phyloP scores from a whole-genome alignment of 1,140 invertebrate species.

The Wasmannia auropunctata region DNA sequence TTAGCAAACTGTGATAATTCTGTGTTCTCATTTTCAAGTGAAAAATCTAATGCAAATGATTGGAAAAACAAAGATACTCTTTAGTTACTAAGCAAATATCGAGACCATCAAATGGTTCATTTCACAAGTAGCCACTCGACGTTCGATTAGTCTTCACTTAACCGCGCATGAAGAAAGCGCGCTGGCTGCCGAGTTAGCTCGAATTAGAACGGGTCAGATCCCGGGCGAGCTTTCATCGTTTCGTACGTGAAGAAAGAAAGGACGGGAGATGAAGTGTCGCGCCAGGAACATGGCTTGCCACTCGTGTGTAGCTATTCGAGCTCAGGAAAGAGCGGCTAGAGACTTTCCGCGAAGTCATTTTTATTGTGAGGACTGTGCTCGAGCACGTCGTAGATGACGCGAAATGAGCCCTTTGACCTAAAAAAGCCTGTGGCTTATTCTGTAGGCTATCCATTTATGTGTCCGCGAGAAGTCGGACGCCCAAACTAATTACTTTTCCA shows the following conservation, averaged over 20 bases:
- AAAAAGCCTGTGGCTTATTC: conserved; percentile 52
- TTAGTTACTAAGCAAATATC: conserved; percentile 7
- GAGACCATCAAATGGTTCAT: not conserved
- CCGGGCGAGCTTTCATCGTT: conserved; percentile 54
- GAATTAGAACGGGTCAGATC: conserved; percentile 45
- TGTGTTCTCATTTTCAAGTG: not conserved
- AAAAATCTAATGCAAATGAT: not conserved
- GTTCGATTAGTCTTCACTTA: conserved; percentile 53
- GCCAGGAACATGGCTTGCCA: conserved; percentile 32
- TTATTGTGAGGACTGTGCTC: conserved; percentile 68
- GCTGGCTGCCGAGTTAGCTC: conserved; percentile 60
- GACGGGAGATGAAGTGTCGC: conserved; percentile 62
- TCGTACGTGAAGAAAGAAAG: conserved; percentile 47
- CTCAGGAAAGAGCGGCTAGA: conserved; percentile 20
- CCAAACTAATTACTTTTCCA: conserved; percentile 3
- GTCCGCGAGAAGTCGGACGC: not conserved
- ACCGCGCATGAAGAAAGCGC: conserved; percentile 39
- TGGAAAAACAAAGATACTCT: not conserved
- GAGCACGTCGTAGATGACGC: conserved; percentile 65
- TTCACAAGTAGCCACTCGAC: conserved; percentile 27
- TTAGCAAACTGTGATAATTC: not conserved
- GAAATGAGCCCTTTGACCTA: conserved; percentile 69
- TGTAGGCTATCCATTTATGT: not conserved
- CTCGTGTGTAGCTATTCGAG: conserved; percentile 60
- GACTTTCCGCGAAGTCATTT: conserved; percentile 66